A percentile compares a stretch with the other conserved stretches of the same genome.
Evolutionary conservation across 2,888 invertebrate species (phyloP).

Genomic region (Drosophila putrida): DNA sequence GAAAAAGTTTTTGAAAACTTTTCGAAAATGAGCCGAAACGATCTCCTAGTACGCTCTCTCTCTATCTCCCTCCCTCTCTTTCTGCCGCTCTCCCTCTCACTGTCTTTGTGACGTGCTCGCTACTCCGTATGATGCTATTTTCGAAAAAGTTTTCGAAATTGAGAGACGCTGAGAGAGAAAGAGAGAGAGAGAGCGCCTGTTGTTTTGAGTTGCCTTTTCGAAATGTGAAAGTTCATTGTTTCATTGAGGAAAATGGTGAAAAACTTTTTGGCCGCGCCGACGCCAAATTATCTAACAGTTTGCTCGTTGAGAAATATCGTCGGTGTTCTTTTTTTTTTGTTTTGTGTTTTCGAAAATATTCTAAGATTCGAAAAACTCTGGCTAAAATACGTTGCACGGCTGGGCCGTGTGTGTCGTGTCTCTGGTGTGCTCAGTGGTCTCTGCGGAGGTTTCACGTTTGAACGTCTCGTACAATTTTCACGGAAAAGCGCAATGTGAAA

Average conservation of each 20-base stretch:
- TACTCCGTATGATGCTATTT: conserved; percentile 37
- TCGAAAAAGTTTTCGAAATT: conserved; percentile 55
- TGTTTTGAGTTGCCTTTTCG: conserved; percentile 39
- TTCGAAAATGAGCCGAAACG: conserved; percentile 56
- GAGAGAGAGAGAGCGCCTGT: conserved; percentile 13
- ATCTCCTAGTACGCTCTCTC: conserved; percentile 1
- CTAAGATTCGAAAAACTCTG: conserved; percentile 30
- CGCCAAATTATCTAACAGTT: conserved; percentile 74
- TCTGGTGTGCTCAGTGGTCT: conserved; percentile 83
- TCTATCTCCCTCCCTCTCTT: conserved; percentile 1
- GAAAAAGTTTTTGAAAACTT: conserved; percentile 60
- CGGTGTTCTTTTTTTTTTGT: too few relatives aligned
- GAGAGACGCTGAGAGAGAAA: conserved; percentile 16
- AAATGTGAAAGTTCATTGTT: conserved; percentile 81
- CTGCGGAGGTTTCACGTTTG: conserved; percentile 86
- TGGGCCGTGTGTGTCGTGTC: conserved; percentile 19
- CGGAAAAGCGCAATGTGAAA: conserved; percentile 81
- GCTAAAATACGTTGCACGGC: conserved; percentile 29
- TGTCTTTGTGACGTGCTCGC: conserved; percentile 5
- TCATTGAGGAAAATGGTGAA: conserved; percentile 77
- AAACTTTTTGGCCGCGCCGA: conserved; percentile 50
- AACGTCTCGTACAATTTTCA: conserved; percentile 80
- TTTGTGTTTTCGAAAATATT: conserved; percentile 31
- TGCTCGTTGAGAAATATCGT: conserved; percentile 42
- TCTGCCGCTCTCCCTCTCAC: conserved; percentile 2